Conservation (phyloP, 2,113 vertebrate genomes). For the Pangasianodon gigas region DNA sequence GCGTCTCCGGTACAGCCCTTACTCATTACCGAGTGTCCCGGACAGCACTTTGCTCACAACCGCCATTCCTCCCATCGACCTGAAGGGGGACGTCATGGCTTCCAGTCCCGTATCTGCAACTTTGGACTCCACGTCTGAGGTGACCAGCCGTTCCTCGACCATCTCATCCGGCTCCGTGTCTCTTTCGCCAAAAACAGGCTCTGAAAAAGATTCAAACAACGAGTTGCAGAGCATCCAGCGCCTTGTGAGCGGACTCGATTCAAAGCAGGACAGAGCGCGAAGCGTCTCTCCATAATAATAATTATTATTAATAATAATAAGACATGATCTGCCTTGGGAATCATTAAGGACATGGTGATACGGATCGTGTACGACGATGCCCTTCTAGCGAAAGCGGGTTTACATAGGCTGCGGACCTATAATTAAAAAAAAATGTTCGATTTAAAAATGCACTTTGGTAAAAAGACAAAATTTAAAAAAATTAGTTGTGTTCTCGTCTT, state of each 20-base stretch:
- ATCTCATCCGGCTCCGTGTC: constrained; percentile 87
- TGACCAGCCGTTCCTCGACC: constrained; percentile 89
- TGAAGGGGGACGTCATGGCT: constrained; percentile 76
- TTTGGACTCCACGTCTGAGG: constrained; percentile 90
- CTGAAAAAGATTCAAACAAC: constrained; percentile 87
- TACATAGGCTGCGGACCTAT: constrained; percentile 55
- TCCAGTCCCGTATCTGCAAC: constrained; percentile 82
- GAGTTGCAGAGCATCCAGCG: constrained; percentile 97
- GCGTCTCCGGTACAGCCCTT: constrained; percentile 93
- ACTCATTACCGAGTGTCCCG: constrained; percentile 85
- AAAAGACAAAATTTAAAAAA: constrained; percentile 57
- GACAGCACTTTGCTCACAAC: constrained; percentile 87
- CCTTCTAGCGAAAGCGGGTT: constrained; percentile 63
- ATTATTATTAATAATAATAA: constrained; percentile 55
- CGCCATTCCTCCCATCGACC: constrained; percentile 75
- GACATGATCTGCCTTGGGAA: constrained; percentile 20
- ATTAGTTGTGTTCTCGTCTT: constrained; percentile 64
- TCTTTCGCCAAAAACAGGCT: constrained; percentile 85
- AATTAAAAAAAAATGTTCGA: constrained; percentile 58
- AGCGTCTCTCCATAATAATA: constrained; percentile 83
- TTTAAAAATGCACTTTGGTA: constrained; percentile 83
- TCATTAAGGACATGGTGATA: constrained; percentile 46
- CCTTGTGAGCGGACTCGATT: constrained; percentile 92
- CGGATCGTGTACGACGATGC: constrained; percentile 60
- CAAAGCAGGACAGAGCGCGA: constrained; percentile 86